Percentiles rank a stretch among this genome's conserved stretches.
phyloP scores from a whole-genome alignment of 2,797 vertebrate genomes.

The Chelon auratus region DNA sequence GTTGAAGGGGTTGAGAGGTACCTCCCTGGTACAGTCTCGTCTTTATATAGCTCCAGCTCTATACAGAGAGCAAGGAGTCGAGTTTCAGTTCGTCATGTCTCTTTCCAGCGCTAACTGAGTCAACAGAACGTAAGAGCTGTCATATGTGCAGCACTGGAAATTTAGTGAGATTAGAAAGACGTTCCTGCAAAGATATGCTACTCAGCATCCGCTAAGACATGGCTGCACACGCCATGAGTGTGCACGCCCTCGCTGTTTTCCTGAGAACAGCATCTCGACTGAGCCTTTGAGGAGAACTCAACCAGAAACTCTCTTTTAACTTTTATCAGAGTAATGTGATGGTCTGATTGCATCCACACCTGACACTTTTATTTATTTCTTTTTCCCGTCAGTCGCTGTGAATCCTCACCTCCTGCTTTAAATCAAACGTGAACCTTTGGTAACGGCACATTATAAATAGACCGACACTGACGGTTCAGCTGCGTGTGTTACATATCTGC shows the following conservation, averaged over 20 bases:
- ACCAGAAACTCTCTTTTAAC: background rate
- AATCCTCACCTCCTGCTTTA: slow-evolving; percentile 18
- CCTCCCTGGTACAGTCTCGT: slow-evolving; percentile 48
- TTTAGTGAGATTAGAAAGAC: background rate
- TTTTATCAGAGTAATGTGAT: background rate
- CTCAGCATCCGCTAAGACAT: background rate
- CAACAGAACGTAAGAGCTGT: slow-evolving; percentile 56
- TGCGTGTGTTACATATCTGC: slow-evolving; percentile 32
- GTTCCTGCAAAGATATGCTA: background rate
- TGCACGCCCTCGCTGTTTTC: too few relatives aligned
- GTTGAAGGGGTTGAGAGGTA: slow-evolving; percentile 55
- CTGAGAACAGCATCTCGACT: background rate
- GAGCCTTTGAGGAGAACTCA: background rate
- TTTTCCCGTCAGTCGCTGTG: background rate
- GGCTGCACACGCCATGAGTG: background rate
- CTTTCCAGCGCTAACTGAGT: slow-evolving; percentile 60
- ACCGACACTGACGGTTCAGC: slow-evolving; percentile 29
- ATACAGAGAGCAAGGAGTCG: slow-evolving; percentile 53
- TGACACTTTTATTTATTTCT: background rate
- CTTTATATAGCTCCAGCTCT: slow-evolving; percentile 75
- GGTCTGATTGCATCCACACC: slow-evolving; percentile 7
- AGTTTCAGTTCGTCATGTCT: slow-evolving; percentile 74
- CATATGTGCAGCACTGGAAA: slow-evolving; percentile 6
- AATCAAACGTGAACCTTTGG: slow-evolving; percentile 12
- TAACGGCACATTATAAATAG: slow-evolving; percentile 41